These are phyloP conservation scores for Lophura swinhoii DNA, from an alignment of 2,797 vertebrate genomes.

Conservation along the genomic window DNA sequence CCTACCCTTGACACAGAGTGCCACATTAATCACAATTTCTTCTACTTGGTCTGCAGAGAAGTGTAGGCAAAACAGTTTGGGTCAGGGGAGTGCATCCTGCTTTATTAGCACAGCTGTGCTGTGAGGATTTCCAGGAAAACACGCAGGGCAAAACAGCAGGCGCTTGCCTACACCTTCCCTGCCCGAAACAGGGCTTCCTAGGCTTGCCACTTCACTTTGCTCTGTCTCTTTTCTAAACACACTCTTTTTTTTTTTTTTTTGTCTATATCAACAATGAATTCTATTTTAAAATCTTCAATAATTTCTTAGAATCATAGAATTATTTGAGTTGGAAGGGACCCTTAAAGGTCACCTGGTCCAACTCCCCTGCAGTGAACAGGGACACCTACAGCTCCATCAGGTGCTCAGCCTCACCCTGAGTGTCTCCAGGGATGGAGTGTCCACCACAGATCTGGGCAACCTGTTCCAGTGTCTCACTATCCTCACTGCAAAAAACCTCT, in stretches of 20 bases:
- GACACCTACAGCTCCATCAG: too few species aligned
- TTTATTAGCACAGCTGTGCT: constrained; percentile 71
- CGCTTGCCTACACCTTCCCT: constrained; percentile 47
- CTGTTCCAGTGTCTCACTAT: too few species aligned
- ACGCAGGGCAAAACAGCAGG: constrained; percentile 42
- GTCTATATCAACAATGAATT: background rate
- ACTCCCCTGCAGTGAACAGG: too few species aligned
- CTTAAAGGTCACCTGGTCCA: too few species aligned
- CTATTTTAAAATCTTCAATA: background rate
- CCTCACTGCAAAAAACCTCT: too few species aligned
- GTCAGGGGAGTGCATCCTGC: constrained; percentile 67
- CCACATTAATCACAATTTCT: constrained; percentile 71
- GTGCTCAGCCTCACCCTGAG: too few species aligned
- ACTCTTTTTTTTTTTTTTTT: constrained; percentile 34
- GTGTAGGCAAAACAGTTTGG: constrained; percentile 48
- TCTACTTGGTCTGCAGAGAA: constrained; percentile 50
- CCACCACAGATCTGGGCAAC: too few species aligned
- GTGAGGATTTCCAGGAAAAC: constrained; percentile 68
- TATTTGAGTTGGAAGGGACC: too few species aligned
- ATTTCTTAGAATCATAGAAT: background rate
- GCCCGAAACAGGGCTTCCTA: constrained; percentile 40
- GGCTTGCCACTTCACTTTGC: constrained; percentile 2
- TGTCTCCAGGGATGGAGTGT: too few species aligned
- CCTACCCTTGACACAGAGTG: constrained; percentile 32
- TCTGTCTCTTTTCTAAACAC: constrained; percentile 27